phyloP scores from a whole-genome alignment of 1,140 invertebrate species.

The Diplogasteroides magnus region DNA sequence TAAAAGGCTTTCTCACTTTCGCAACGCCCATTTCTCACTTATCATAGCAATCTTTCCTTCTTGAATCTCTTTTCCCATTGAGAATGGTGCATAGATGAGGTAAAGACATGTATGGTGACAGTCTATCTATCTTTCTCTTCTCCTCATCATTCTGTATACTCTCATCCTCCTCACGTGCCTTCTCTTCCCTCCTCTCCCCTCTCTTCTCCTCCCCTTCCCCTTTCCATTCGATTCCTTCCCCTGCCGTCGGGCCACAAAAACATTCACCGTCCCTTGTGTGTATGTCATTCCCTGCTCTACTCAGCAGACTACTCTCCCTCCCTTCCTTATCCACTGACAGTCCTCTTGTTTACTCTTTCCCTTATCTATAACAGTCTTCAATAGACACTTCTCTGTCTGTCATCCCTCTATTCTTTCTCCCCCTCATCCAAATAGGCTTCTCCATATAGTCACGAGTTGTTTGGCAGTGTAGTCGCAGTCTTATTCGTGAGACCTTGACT shows the following conservation, averaged over 20 bases:
- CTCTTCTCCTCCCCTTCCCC: constrained; percentile 7
- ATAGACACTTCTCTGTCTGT: background rate
- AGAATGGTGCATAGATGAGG: too few relatives aligned
- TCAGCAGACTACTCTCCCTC: background rate
- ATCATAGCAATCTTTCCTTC: too few relatives aligned
- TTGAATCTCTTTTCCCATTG: too few relatives aligned
- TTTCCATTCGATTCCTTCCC: background rate
- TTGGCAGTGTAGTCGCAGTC: too few relatives aligned
- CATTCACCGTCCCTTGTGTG: background rate
- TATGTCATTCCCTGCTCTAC: background rate
- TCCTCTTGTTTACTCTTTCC: background rate
- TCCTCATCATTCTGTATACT: background rate
- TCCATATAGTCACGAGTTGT: too few relatives aligned
- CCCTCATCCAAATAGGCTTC: background rate
- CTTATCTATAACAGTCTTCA: background rate
- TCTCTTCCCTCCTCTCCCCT: constrained; percentile 1
- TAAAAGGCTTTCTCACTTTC: too few relatives aligned
- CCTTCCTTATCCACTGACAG: background rate
- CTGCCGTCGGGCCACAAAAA: constrained; percentile 1
- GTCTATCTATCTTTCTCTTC: constrained; percentile 7
- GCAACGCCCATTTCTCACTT: too few relatives aligned
- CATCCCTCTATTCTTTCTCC: constrained; percentile 3
- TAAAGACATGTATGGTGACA: too few relatives aligned
- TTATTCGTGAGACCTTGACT: too few relatives aligned
- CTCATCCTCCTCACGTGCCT: background rate